These are phyloP conservation scores for Premnoplex brunnescens DNA, from an alignment of 2,797 vertebrate species.

Conservation along the genomic window DNA sequence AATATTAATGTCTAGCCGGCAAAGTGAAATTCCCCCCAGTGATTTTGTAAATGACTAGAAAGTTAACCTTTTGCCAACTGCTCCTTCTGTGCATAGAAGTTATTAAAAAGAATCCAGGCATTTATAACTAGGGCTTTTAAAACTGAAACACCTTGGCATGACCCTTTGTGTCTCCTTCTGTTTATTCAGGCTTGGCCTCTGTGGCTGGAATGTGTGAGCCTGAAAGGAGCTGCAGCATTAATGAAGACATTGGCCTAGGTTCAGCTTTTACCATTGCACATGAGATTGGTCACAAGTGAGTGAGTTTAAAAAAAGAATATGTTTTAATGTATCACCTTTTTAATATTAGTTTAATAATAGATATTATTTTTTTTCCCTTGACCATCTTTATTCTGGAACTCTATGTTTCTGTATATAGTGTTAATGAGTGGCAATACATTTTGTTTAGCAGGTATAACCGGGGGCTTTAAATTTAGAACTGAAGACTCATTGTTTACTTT, in stretches of 20 bases:
- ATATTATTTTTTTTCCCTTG: background rate
- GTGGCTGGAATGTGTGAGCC: conserved; percentile 99
- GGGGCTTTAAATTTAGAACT: background rate
- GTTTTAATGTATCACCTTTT: background rate
- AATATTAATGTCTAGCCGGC: conserved; percentile 86
- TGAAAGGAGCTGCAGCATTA: conserved; percentile 99
- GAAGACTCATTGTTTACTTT: background rate
- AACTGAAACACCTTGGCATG: conserved; percentile 86
- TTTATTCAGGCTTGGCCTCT: conserved; percentile 94
- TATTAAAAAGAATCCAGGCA: conserved; percentile 83
- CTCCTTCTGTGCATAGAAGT: conserved; percentile 80
- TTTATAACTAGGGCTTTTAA: conserved; percentile 82
- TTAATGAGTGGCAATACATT: background rate
- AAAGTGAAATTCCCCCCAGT: conserved; percentile 85
- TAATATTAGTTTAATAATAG: conserved; percentile 48
- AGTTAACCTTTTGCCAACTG: conserved; percentile 86
- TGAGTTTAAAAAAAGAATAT: conserved; percentile 60
- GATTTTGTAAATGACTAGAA: conserved; percentile 84
- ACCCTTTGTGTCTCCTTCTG: conserved; percentile 86
- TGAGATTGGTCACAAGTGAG: conserved; percentile 99
- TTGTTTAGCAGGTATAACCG: background rate
- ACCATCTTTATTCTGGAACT: conserved; percentile 46
- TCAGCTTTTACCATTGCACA: conserved; percentile 99
- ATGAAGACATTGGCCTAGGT: conserved; percentile 98
- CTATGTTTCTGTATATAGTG: conserved; percentile 16